Evolutionary conservation across 2,888 invertebrate species (phyloP).

Genomic region (Stenolophus ochropezus): DNA sequence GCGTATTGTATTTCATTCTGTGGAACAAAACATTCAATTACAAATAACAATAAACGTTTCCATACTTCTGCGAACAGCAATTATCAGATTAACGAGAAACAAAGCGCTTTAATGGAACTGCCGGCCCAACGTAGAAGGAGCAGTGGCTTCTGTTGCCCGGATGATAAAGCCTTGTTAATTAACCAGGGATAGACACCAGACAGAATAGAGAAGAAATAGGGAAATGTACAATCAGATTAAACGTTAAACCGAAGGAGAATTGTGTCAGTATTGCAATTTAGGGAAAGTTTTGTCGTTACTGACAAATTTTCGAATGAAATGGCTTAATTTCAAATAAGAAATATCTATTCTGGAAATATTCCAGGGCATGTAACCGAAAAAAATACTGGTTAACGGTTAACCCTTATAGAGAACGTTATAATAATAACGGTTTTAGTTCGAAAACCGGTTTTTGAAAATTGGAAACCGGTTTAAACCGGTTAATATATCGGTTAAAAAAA

Average conservation of each 20-base stretch:
- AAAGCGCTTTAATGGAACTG: slow-evolving; percentile 11
- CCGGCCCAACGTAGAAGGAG: background rate
- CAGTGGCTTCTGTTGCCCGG: background rate
- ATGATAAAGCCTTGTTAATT: background rate
- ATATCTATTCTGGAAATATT: too few species aligned
- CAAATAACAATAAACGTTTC: slow-evolving; percentile 25
- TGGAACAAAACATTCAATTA: background rate
- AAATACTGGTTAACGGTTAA: too few species aligned
- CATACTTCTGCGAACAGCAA: slow-evolving; percentile 28
- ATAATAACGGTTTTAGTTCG: too few species aligned
- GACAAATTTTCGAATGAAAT: background rate
- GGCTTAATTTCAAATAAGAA: background rate
- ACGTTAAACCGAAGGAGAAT: background rate
- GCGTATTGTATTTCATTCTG: background rate
- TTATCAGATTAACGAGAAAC: slow-evolving; percentile 22
- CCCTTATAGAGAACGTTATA: too few species aligned
- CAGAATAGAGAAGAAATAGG: background rate
- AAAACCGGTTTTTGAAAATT: too few species aligned
- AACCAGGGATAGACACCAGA: too few species aligned
- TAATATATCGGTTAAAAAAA: too few species aligned
- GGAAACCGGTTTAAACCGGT: too few species aligned
- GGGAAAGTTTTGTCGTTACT: background rate
- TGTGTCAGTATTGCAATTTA: background rate
- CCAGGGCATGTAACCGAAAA: too few species aligned
- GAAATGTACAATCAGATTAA: background rate